Evolutionary conservation across 2,888 invertebrate genomes (phyloP).

Genomic region (Taphrorychus bicolor): DNA sequence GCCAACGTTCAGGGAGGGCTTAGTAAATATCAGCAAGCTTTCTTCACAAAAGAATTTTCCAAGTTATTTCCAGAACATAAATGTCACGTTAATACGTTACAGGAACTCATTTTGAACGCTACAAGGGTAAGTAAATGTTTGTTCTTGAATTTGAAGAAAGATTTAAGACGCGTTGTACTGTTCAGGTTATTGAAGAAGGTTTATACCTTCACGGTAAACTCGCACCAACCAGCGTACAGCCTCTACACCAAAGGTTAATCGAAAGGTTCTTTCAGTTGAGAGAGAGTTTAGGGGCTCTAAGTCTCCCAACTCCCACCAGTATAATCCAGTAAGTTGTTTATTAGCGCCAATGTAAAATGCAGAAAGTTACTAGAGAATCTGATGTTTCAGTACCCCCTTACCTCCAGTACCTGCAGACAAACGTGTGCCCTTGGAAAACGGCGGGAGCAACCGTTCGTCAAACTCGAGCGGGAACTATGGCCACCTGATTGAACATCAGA

Average conservation of each 20-base stretch:
- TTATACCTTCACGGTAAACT: slow-evolving; percentile 83
- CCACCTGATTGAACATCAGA: slow-evolving; percentile 61
- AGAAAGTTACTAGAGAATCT: not conserved
- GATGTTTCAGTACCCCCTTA: slow-evolving; percentile 72
- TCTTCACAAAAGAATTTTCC: slow-evolving; percentile 82
- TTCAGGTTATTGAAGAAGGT: slow-evolving; percentile 76
- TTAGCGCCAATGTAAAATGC: no score
- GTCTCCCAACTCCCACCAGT: slow-evolving; percentile 77
- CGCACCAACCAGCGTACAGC: slow-evolving; percentile 88
- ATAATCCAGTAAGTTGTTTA: slow-evolving; percentile 75
- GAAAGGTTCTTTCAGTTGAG: slow-evolving; percentile 87
- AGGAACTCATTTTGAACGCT: slow-evolving; percentile 77
- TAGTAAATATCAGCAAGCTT: slow-evolving; percentile 94
- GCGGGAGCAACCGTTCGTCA: slow-evolving; percentile 55
- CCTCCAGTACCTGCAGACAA: slow-evolving; percentile 81
- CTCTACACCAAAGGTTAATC: slow-evolving; percentile 86
- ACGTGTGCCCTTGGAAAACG: slow-evolving; percentile 49
- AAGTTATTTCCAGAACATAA: slow-evolving; percentile 67
- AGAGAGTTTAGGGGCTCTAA: slow-evolving; percentile 75
- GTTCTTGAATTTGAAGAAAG: no score
- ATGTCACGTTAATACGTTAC: slow-evolving; percentile 66
- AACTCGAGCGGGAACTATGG: slow-evolving; percentile 63
- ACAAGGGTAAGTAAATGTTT: slow-evolving; percentile 68
- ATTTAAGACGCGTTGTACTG: not conserved
- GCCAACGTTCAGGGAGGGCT: slow-evolving; percentile 73